A percentile compares a stretch with the other conserved stretches of the same genome.
Conservation (phyloP, 2,113 vertebrate species). For the Paedocypris sp. region DNA sequence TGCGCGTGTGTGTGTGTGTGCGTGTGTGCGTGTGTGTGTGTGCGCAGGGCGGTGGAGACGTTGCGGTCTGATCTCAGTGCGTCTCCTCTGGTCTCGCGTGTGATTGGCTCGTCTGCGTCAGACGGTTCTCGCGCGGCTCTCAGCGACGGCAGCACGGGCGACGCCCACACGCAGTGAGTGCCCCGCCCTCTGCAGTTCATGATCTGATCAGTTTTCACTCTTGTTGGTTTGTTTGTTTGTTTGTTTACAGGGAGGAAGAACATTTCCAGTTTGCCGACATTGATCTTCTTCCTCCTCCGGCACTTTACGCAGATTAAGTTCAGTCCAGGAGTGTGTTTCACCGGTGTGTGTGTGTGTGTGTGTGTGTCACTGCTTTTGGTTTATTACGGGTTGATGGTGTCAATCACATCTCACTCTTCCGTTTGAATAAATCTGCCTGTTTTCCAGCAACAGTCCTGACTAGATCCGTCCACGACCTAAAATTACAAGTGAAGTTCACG, state of each 20-base stretch:
- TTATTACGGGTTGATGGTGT: no score
- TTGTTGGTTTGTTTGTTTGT: constrained; percentile 18
- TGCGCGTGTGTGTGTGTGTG: constrained; percentile 23
- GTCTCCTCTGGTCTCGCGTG: constrained; percentile 31
- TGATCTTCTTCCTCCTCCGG: constrained; percentile 58
- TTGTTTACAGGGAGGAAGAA: constrained; percentile 47
- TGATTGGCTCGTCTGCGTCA: constrained; percentile 20
- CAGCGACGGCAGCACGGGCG: constrained; percentile 45
- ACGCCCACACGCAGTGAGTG: constrained; percentile 53
- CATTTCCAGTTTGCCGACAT: constrained; percentile 48
- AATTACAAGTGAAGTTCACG: no score
- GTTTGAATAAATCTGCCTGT: no score
- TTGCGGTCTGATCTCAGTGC: no score
- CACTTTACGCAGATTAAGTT: constrained; percentile 52
- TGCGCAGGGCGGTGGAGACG: no score
- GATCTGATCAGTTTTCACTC: neutral
- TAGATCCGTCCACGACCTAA: no score
- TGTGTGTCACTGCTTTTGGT: no score
- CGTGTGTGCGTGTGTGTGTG: neutral
- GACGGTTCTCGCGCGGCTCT: constrained; percentile 38
- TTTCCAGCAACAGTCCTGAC: no score
- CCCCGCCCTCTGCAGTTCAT: neutral
- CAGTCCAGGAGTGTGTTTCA: constrained; percentile 16
- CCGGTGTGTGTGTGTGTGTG: no score
- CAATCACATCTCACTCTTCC: no score